These are phyloP conservation scores for Anolis apletophallus DNA, from an alignment of 2,797 vertebrate species.

Conservation along the genomic window DNA sequence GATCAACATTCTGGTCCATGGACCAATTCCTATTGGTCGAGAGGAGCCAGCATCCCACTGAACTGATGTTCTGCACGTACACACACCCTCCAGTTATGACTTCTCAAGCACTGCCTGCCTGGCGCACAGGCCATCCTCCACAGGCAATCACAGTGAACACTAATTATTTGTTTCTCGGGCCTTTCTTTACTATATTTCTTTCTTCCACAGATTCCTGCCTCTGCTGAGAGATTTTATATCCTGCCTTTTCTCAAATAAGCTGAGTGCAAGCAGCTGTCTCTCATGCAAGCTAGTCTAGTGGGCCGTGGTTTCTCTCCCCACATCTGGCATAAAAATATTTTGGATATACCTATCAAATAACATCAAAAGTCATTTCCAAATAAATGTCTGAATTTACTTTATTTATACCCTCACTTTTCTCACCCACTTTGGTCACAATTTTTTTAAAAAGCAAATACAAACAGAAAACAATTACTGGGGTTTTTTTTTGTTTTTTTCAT, in stretches of 20 bases:
- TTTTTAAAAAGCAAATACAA: too few relatives aligned
- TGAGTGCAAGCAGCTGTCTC: too few relatives aligned
- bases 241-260: too few relatives aligned
- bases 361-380: not conserved
- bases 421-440: too few relatives aligned
- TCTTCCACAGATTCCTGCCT: not conserved
- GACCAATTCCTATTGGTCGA: not conserved
- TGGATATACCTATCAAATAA: not conserved
- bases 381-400: too few relatives aligned
- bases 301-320: not conserved
- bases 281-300: not conserved
- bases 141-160: not conserved
- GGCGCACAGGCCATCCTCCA: not conserved
- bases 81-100: not conserved
- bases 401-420: too few relatives aligned
- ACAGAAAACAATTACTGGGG: too few relatives aligned
- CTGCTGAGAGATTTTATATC: not conserved
- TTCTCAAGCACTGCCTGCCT: not conserved
- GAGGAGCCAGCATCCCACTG: constrained; percentile 13
- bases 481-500: too few relatives aligned
- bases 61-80: constrained; percentile 49
- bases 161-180: constrained; percentile 65
- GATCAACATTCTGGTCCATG: not conserved
- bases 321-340: not conserved
- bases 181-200: constrained; percentile 49